These are phyloP conservation scores for Molothrus ater DNA, from an alignment of 2,797 vertebrate genomes.

Conservation along the genomic window DNA sequence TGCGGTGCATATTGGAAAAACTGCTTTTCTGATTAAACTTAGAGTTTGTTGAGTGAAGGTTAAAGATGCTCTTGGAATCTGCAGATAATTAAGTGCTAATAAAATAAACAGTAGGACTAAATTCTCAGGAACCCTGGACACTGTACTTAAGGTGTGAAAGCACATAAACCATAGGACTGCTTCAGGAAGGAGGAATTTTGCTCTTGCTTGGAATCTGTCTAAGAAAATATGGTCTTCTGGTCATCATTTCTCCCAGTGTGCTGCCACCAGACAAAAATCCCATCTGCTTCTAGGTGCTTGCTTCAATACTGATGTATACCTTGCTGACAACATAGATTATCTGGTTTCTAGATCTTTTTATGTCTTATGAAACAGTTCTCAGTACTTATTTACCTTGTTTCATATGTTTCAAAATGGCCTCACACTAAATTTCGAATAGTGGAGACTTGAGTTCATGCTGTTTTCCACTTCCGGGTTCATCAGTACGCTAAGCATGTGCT, in stretches of 20 bases:
- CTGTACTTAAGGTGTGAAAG: background rate
- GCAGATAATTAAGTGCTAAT: background rate
- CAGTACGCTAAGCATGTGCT: background rate
- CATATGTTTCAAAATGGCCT: background rate
- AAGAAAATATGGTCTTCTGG: fast-evolving
- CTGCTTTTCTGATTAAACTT: background rate
- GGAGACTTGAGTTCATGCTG: background rate
- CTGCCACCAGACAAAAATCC: background rate
- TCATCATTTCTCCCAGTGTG: background rate
- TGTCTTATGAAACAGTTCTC: background rate
- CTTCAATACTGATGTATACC: background rate
- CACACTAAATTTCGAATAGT: background rate
- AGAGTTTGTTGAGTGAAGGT: background rate
- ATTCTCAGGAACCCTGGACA: background rate
- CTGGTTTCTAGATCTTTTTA: background rate
- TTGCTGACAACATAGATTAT: background rate
- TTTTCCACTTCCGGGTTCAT: background rate
- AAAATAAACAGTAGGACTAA: background rate
- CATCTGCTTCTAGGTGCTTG: background rate
- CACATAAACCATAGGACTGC: fast-evolving
- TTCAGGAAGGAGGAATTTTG: background rate
- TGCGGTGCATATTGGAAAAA: background rate
- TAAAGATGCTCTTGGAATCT: background rate
- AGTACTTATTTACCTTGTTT: background rate
- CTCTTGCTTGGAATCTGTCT: background rate